Evolutionary conservation across 2,113 vertebrate genomes (phyloP), one percentile per base, ranked within the genome.

Genomic region (Parotia lawesii): DNA sequence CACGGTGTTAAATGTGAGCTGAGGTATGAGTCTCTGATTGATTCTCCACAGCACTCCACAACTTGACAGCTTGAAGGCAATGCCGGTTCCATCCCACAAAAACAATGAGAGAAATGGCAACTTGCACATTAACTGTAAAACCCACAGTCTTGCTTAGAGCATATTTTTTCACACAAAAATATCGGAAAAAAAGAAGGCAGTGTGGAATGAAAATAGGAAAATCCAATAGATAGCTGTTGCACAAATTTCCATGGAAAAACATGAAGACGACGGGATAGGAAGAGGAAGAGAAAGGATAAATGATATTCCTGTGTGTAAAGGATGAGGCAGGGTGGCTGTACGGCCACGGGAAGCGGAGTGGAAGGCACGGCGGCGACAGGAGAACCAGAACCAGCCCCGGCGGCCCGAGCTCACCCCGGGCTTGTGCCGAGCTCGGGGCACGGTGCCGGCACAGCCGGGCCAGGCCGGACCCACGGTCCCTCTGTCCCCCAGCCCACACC

Each of bases 271-370:
- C 0, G 2, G 6, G 18, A 54, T 0, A 53, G 40, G n/a, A 65
- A 62, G 15, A 54, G 29, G 29, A 60, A 64, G 12, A 57, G 21
- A 5, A 77, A 38, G 51, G 22, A 23, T 16, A 38, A 54, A 27
- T 29, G 2, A 2, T 24, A 56, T 15, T 35, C 11, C n/a, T 25
- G 28, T 1, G 17, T 4, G 74, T 15, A 15, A 38, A 21, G 66
- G 33, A 58, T 8, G 35, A 56, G 53, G 42, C 2, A 5, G 42
- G 22, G 17, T 1, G 14, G 16, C 3, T 17, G n/a, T 0, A 16
- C 0, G 2, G 12, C 29, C 0, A 2, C 0, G 17, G 71, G 10
- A 19, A 40, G 31, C 0, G 22, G 53, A 51, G 47, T 0, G 6
- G 22, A n/a, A 33, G 12, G 42, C 3, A 29, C 11, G 33, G 8